phyloP scores from a whole-genome alignment of 2,888 invertebrate genomes.

The Epinotia bilunana region DNA sequence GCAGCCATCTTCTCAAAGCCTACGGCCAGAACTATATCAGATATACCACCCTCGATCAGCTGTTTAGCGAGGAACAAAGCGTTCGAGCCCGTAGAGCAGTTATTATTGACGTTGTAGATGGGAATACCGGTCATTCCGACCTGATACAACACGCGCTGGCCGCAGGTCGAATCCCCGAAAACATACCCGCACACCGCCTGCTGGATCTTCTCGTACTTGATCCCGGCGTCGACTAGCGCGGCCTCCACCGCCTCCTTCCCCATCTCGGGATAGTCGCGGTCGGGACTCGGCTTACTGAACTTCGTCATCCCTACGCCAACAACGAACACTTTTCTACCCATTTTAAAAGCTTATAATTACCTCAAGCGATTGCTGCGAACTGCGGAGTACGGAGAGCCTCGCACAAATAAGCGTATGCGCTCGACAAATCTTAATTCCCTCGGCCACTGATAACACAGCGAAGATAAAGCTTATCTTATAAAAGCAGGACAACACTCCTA shows the following conservation, averaged over 20 bases:
- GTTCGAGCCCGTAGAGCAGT: slow-evolving; percentile 98
- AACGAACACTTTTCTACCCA: slow-evolving; percentile 90
- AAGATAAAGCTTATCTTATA: slow-evolving; percentile 42
- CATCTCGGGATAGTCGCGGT: slow-evolving; percentile 97
- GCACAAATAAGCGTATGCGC: slow-evolving; percentile 36
- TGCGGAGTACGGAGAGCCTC: slow-evolving; percentile 51
- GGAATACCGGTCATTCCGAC: slow-evolving; percentile 98
- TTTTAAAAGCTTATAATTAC: slow-evolving; percentile 74
- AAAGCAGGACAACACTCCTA: slow-evolving; percentile 9
- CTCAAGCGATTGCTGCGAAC: slow-evolving; percentile 67
- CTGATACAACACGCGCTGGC: slow-evolving; percentile 97
- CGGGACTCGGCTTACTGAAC: slow-evolving; percentile 97
- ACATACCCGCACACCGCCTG: slow-evolving; percentile 97
- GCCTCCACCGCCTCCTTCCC: slow-evolving; percentile 96
- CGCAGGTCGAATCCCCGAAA: slow-evolving; percentile 97
- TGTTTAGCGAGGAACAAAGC: slow-evolving; percentile 96
- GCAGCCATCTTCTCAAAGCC: slow-evolving; percentile 99
- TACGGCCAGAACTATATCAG: slow-evolving; percentile 95
- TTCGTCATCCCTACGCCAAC: slow-evolving; percentile 99
- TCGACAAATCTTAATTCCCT: slow-evolving; percentile 29
- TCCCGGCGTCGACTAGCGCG: slow-evolving; percentile 93
- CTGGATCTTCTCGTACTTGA: slow-evolving; percentile 90
- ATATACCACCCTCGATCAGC: slow-evolving; percentile 93
- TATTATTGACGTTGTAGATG: slow-evolving; percentile 99
- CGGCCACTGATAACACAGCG: slow-evolving; percentile 31